Conservation (phyloP, 1,140 invertebrate genomes). For the Aphelinus certus region DNA sequence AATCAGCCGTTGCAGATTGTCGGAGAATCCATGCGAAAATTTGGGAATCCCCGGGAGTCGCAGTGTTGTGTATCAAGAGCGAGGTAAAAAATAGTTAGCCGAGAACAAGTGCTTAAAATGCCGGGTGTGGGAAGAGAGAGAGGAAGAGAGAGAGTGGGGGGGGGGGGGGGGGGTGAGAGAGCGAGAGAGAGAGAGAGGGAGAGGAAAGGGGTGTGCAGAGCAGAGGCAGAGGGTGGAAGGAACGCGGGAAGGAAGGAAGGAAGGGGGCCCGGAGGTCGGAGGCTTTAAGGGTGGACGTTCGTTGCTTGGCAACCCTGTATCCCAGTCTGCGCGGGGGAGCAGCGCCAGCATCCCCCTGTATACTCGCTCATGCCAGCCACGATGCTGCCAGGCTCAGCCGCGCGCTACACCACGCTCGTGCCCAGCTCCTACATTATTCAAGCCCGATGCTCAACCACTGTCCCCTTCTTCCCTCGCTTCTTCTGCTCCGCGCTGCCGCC, state of each 20-base stretch:
- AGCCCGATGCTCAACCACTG: constrained; percentile 58
- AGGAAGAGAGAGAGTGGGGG: too few species aligned
- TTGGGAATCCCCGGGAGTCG: constrained; percentile 61
- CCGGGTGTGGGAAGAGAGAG: background rate
- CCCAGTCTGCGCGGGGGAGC: background rate
- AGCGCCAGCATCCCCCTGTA: background rate
- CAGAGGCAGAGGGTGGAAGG: background rate
- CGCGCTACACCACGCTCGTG: constrained; percentile 12
- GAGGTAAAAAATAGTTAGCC: background rate
- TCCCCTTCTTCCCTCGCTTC: constrained; percentile 45
- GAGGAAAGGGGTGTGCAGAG: constrained; percentile 26
- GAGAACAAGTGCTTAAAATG: too few species aligned
- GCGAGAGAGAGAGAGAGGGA: background rate
- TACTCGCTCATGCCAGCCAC: background rate
- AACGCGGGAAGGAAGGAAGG: background rate
- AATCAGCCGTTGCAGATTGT: background rate
- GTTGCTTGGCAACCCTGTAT: constrained; percentile 62
- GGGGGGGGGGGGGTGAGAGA: background rate
- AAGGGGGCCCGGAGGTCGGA: constrained; percentile 51
- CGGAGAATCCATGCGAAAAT: constrained; percentile 51
- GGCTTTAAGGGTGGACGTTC: constrained; percentile 64
- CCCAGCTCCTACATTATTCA: constrained; percentile 59
- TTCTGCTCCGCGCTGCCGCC: constrained; percentile 35
- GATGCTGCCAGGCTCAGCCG: constrained; percentile 26
- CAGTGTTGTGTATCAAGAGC: constrained; percentile 5